Base-by-base conservation (phyloP, 1,140 invertebrate genomes). In the Coptotermes formosanus region DNA sequence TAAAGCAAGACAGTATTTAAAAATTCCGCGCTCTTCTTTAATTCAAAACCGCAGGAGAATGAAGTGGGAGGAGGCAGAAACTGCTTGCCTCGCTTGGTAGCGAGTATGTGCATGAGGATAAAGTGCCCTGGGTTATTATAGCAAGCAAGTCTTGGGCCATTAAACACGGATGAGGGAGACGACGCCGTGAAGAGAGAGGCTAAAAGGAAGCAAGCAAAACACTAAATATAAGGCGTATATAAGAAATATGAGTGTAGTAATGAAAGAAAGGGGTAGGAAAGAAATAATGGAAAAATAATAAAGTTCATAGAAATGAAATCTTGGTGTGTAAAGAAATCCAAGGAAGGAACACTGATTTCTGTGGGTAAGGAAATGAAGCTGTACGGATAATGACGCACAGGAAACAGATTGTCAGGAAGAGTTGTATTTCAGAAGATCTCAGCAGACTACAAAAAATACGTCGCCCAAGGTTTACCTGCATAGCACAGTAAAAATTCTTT, bases 101-200 rank as follows among this genome's bases (percentile, higher is more conserved):
- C 19, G 59, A 14, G 21, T 64, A 75, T 75, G n/a, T 75, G 64
- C 25, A 25, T 25, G 64, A 30, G 64, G n/a, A 75, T 75, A 75
- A 75, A 30, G 9, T 6, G 6, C 64, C n/a, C n/a, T n/a, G 64
- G 64, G 64, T 75, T 75, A 75, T 75, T 75, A 75, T 75, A 75
- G 25, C 64, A 30, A 30, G 64, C 64, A 75, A 75, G 64, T 75
- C n/a, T 75, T 75, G 64, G 64, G n/a, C 64, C 64, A 75, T 75
- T 75, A 75, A 75, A 75, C 64, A 25, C 25, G 64, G 64, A 75
- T 1, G 64, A 75, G 64, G 55, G n/a, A 64, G 59, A n/a, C n/a
- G 64, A 75, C 64, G 64, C 64, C n/a, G 30, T 75, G 64, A 30
- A 75, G 25, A 75, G 64, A 75, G 30, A 0, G 7, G 64, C 30